A percentile compares a stretch with the other conserved stretches of the same genome.
Conservation (phyloP, 2,888 invertebrate genomes). For the Serrognathus titanus region DNA sequence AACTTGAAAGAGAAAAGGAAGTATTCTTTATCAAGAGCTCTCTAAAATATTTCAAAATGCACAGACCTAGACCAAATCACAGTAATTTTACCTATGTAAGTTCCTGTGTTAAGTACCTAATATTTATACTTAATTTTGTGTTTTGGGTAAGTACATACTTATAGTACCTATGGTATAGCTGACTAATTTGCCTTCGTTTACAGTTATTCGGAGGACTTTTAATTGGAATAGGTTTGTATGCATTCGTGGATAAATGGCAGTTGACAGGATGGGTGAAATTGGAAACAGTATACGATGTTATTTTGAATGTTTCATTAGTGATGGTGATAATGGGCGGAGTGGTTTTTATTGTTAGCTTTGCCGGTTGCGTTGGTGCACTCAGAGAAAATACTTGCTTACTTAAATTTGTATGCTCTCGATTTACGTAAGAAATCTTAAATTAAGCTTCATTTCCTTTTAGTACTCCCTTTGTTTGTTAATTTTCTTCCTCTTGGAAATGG, state of each 20-base stretch:
- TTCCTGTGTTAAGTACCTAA: slow-evolving; percentile 84
- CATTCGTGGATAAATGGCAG: slow-evolving; percentile 91
- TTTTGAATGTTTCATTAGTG: slow-evolving; percentile 85
- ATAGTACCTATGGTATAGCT: neutral
- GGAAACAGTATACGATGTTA: slow-evolving; percentile 85
- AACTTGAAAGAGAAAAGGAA: too few relatives aligned
- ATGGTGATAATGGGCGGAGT: slow-evolving; percentile 86
- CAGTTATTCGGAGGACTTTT: slow-evolving; percentile 85
- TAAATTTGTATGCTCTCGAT: slow-evolving; percentile 71
- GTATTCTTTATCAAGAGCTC: neutral
- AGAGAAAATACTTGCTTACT: slow-evolving; percentile 89
- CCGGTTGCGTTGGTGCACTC: slow-evolving; percentile 87
- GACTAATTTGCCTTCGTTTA: slow-evolving; percentile 40
- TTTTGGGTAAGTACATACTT: slow-evolving; percentile 73
- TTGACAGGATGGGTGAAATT: slow-evolving; percentile 79
- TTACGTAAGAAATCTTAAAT: neutral
- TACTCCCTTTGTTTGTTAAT: slow-evolving; percentile 86
- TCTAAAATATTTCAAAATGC: slow-evolving; percentile 46
- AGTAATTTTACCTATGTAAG: slow-evolving; percentile 78
- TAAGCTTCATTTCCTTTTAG: slow-evolving; percentile 53
- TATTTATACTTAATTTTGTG: slow-evolving; percentile 83
- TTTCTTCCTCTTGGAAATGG: slow-evolving; percentile 89
- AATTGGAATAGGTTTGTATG: slow-evolving; percentile 84
- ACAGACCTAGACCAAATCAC: slow-evolving; percentile 57
- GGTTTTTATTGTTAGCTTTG: slow-evolving; percentile 91